phyloP scores from a whole-genome alignment of 2,888 invertebrate species.

The Phorcus lineatus region DNA sequence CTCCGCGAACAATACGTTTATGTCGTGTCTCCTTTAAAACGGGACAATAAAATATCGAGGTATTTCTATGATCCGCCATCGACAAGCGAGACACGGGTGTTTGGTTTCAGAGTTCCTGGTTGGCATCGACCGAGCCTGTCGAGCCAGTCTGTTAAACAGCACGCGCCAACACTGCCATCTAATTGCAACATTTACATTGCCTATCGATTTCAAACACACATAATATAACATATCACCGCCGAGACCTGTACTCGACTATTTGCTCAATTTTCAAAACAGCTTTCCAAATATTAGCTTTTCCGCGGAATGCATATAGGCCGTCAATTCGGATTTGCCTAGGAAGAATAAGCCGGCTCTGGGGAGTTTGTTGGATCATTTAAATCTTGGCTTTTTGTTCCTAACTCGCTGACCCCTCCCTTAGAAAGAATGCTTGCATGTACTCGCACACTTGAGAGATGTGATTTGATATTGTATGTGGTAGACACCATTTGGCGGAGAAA shows the following conservation, averaged over 20 bases:
- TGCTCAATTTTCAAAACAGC: slow-evolving; percentile 24
- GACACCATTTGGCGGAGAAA: slow-evolving; percentile 8
- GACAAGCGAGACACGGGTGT: neutral
- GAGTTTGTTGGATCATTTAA: slow-evolving; percentile 3
- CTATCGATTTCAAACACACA: slow-evolving; percentile 28
- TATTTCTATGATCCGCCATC: slow-evolving; percentile 17
- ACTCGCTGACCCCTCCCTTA: slow-evolving; percentile 6
- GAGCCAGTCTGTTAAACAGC: neutral
- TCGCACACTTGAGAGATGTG: neutral
- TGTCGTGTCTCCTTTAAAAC: neutral
- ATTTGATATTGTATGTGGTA: slow-evolving; percentile 9
- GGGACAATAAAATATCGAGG: slow-evolving; percentile 16
- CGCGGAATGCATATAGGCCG: slow-evolving; percentile 20
- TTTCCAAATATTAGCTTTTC: slow-evolving; percentile 24
- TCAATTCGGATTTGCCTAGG: slow-evolving; percentile 14
- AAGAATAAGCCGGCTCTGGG: neutral
- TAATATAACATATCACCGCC: slow-evolving; percentile 19
- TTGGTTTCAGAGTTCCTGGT: slow-evolving; percentile 18
- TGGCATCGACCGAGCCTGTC: slow-evolving; percentile 3
- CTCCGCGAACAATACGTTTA: neutral
- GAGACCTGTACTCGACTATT: neutral
- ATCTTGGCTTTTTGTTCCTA: slow-evolving; percentile 20
- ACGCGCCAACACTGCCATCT: slow-evolving; percentile 9
- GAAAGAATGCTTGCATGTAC: neutral
- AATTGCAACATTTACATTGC: slow-evolving; percentile 26